These are phyloP conservation scores for Bradypus variegatus DNA, from an alignment of 2,797 vertebrate genomes.

Conservation along the genomic window DNA sequence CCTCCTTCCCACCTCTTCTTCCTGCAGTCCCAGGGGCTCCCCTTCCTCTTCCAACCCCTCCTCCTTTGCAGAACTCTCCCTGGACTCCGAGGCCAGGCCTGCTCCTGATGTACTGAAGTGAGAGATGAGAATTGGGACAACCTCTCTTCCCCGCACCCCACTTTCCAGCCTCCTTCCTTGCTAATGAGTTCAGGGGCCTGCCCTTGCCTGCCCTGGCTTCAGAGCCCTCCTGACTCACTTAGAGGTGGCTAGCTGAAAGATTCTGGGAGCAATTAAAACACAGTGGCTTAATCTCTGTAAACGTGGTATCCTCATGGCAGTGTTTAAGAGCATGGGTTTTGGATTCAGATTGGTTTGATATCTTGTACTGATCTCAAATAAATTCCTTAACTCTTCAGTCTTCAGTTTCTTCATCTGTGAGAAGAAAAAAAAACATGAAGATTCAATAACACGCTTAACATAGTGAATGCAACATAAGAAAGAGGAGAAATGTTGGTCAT, in stretches of 20 bases:
- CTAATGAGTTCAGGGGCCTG: not conserved
- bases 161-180: not conserved
- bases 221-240: constrained; percentile 8
- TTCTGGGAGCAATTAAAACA: not conserved
- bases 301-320: not conserved
- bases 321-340: not conserved
- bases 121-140: not conserved
- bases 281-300: not conserved
- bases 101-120: not conserved
- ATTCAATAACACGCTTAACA: not conserved
- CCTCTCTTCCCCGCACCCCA: not conserved
- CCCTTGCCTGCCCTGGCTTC: not conserved
- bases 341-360: not conserved
- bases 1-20: not conserved
- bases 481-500: not conserved
- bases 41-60: not conserved
- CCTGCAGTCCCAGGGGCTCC: not conserved
- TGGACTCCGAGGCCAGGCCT: not conserved
- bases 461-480: accelerated
- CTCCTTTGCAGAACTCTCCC: not conserved
- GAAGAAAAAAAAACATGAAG: not conserved
- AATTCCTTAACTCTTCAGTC: not conserved
- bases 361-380: not conserved
- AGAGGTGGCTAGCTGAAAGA: not conserved
- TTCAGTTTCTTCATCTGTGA: not conserved